Conservation (phyloP, 2,888 invertebrate species). For the Pachymerium ferrugineum region DNA sequence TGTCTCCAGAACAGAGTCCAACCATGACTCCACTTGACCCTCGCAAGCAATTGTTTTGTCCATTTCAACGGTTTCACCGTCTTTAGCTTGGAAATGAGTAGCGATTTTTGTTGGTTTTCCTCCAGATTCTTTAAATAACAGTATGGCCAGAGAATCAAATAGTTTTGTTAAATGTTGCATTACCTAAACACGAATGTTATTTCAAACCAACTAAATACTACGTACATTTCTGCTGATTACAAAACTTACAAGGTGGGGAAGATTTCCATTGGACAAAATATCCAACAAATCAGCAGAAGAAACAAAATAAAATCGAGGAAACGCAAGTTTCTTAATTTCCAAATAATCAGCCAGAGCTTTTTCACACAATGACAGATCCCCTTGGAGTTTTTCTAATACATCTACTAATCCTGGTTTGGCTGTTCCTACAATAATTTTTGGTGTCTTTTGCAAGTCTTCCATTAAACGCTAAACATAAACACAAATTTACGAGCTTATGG, state of each 20-base stretch:
- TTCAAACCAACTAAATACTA: no score
- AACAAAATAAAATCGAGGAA: conserved; percentile 82
- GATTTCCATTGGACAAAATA: conserved; percentile 71
- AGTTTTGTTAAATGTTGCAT: conserved; percentile 73
- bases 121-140: no score
- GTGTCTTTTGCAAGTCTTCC: no score
- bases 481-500: no score
- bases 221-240: no score
- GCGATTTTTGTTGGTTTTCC: conserved; percentile 72
- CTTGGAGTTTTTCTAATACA: conserved; percentile 60
- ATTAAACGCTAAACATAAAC: no score
- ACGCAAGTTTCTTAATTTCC: conserved; percentile 79
- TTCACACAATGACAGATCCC: conserved; percentile 69
- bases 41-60: conserved; percentile 60
- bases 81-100: conserved; percentile 52
- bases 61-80: conserved; percentile 37
- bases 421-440: no score
- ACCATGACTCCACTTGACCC: conserved; percentile 89
- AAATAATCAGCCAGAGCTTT: conserved; percentile 83
- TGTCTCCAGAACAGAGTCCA: conserved; percentile 81
- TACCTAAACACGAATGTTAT: no score
- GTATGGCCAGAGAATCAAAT: conserved; percentile 81
- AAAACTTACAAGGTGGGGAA: conserved; percentile 57
- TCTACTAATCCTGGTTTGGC: no score
- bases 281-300: conserved; percentile 85